Conservation (phyloP, 2,797 vertebrate genomes). For the Phataginus tricuspis region DNA sequence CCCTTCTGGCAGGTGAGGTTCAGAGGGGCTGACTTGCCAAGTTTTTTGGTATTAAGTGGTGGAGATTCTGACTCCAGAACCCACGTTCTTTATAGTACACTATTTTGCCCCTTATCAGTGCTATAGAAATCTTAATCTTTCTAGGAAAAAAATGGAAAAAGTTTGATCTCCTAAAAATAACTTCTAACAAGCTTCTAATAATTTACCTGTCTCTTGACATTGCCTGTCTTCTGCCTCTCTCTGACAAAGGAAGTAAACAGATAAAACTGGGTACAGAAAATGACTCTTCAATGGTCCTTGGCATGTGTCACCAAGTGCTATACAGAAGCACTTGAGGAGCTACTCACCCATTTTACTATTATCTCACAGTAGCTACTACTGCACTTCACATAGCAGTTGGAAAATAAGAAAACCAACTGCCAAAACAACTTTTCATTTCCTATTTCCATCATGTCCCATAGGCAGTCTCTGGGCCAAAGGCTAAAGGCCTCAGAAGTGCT, state of each 20-base stretch:
- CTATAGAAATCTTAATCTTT: not conserved
- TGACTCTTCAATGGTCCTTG: not conserved
- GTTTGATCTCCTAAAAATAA: conserved; percentile 31
- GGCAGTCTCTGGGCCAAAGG: not conserved
- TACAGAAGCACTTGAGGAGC: not conserved
- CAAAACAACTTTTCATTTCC: not conserved
- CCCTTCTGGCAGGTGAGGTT: not conserved
- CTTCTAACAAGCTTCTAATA: not conserved
- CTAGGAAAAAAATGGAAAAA: not conserved
- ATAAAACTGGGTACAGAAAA: conserved; percentile 29
- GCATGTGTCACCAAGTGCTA: not conserved
- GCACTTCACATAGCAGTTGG: not conserved
- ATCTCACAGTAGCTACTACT: not conserved
- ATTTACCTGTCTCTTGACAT: not conserved
- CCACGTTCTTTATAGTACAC: not conserved
- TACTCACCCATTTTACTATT: not conserved
- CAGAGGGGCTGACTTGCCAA: not conserved
- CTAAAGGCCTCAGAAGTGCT: not conserved
- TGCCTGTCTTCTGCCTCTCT: not conserved
- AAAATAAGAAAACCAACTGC: not conserved
- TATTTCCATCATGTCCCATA: not conserved
- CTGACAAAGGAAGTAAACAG: not conserved
- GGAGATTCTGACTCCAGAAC: not conserved
- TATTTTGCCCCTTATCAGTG: not conserved
- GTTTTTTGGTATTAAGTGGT: not conserved